Evolutionary conservation across 2,888 invertebrate genomes (phyloP).

Genomic region (Schrankia costaestrigalis): DNA sequence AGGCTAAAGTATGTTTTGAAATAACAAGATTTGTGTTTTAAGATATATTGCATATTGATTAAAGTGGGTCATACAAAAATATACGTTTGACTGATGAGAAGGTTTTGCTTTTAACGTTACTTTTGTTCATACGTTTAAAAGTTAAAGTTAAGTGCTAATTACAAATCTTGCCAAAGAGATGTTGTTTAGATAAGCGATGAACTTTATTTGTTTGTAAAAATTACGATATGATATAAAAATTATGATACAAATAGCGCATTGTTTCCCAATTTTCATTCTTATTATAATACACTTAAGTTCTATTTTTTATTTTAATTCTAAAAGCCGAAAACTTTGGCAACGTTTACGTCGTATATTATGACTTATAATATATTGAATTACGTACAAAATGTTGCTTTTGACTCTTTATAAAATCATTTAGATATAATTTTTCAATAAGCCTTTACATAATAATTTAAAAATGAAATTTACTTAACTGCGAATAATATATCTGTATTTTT

Average conservation of each 20-base stretch:
- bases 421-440: slow-evolving; percentile 11
- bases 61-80: background rate
- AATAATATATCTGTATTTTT: no score
- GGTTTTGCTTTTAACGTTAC: no score
- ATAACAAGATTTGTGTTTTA: no score
- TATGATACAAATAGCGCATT: slow-evolving; percentile 75
- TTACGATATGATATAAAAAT: slow-evolving; percentile 63
- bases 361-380: slow-evolving; percentile 19
- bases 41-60: background rate
- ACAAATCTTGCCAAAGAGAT: background rate
- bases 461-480: no score
- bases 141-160: background rate
- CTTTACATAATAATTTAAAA: no score
- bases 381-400: slow-evolving; percentile 21
- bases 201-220: slow-evolving; percentile 27
- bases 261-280: slow-evolving; percentile 68
- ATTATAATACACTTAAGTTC: slow-evolving; percentile 25
- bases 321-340: slow-evolving; percentile 40
- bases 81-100: background rate
- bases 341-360: slow-evolving; percentile 27
- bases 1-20: no score
- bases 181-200: background rate
- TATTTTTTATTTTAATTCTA: slow-evolving; percentile 20
- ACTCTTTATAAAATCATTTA: slow-evolving; percentile 16
- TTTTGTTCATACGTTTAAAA: no score